Base-by-base conservation (phyloP, 1,140 invertebrate genomes). In the Calycopis cecrops region DNA sequence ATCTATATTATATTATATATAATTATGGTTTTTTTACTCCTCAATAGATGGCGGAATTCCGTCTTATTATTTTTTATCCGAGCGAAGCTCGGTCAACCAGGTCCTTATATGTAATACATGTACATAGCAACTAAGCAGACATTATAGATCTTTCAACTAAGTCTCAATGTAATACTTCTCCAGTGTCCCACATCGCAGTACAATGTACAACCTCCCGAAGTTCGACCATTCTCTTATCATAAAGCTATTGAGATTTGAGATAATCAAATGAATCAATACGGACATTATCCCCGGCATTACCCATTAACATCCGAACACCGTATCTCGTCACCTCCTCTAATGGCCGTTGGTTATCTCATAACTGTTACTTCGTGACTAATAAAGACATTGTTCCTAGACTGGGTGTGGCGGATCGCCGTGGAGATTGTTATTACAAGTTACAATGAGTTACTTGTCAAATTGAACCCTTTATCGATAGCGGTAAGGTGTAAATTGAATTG, bases 361-460 rank as follows among this genome's bases (percentile, higher is more conserved):
- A 40, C n/a, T 14, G 4, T 28, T 44, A 44, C 40, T 44, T 18
- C 50, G 49, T 52, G 56, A 37, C 49, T 57, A 57, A 57, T 57
- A 57, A 52, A 57, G 56, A 57, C 49, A 57, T 57, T 14, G 21
- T 28, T 28, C 21, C 2, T 2, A 28, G 21, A 28, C 21, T 2
- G 21, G 14, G 38, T 28, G 21, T 40, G 38, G n/a, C 38, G 6
- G 12, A 44, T 16, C 40, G 40, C 40, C 8, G 40, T 44, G 40
- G 16, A 44, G 16, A 44, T 44, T 17, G 40, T 44, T 18, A 44
- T 44, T 44, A 44, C 21, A 28, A 28, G 12, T 14, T 44, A 44
- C 16, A 14, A 9, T 14, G 6, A 1, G 3, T 16, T 4, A 44
- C 11, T 10, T 44, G 40, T 9, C 4, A 14, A 17, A 7, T 14